Base-by-base conservation (phyloP, 1,140 invertebrate genomes). In the Musca vetustissima region DNA sequence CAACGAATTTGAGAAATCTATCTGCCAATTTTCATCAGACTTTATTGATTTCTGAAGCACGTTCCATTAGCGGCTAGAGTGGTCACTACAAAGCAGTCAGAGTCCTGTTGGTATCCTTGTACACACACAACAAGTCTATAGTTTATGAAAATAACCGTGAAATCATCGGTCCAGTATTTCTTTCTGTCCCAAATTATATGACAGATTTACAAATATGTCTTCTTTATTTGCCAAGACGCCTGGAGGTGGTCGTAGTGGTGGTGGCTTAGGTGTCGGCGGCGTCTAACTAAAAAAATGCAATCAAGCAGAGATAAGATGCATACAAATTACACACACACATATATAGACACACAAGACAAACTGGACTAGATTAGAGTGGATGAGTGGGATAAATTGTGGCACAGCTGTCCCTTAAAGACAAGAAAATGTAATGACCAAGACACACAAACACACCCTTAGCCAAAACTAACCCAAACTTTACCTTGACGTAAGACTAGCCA, bases 61-160 rank as follows among this genome's bases (percentile, higher is more conserved):
- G 53, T 57, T 57, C 53, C 53, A 57, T 57, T 57, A 57, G 53
- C 53, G 53, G 53, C 53, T 57, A 19, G n/a, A 50, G 11, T 19
- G 19, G 19, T 19, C n/a, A 50, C 2, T 17, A 50, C n/a, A 50
- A 19, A 50, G n/a, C 8, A 28, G 28, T 28, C 1, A 24, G 14
- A 55, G n/a, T n/a, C n/a, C n/a, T n/a, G n/a, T n/a, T 24, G 22
- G 52, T 11, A 4, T 19, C 21, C 3, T n/a, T n/a, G n/a, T n/a
- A n/a, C 52, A n/a, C 28, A 57, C 15, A 3, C 3, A 50, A 50
- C 49, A n/a, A 32, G 53, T 13, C 52, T 14, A 57, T 57, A 57
- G 22, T 57, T 57, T 32, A 57, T 24, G 24, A 57, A 57, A 57
- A 57, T 57, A 21, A 57, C 22, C 53, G 28, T 57, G 53, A 57